Percentiles rank a stretch among this genome's conserved stretches.
phyloP scores from a whole-genome alignment of 2,888 invertebrate genomes.

The Torymus aiolomorphi region DNA sequence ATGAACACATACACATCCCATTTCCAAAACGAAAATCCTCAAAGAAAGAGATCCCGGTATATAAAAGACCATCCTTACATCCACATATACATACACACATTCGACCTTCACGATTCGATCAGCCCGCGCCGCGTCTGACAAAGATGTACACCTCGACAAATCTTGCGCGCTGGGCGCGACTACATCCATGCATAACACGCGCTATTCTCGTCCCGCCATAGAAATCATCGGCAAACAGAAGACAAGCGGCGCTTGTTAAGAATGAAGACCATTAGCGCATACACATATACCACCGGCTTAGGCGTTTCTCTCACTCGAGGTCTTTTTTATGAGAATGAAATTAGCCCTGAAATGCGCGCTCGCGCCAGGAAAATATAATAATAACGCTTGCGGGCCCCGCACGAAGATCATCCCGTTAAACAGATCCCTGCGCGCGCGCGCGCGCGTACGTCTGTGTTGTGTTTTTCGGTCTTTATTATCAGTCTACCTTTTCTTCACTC shows the following conservation, averaged over 20 bases:
- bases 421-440: slow-evolving; percentile 65
- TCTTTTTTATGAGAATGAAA: slow-evolving; percentile 71
- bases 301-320: slow-evolving; percentile 35
- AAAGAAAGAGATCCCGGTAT: no score
- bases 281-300: slow-evolving; percentile 42
- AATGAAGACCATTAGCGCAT: slow-evolving; percentile 51
- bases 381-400: background rate
- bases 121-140: no score
- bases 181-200: no score
- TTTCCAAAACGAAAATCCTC: no score
- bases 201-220: no score
- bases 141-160: no score
- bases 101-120: no score
- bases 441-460: slow-evolving; percentile 46
- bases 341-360: slow-evolving; percentile 72
- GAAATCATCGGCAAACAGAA: slow-evolving; percentile 11
- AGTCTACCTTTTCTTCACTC: slow-evolving; percentile 59
- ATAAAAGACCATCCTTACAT: no score
- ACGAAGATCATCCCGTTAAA: slow-evolving; percentile 74
- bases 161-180: no score
- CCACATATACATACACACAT: no score
- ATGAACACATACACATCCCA: no score
- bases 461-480: slow-evolving; percentile 47
- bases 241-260: slow-evolving; percentile 34
- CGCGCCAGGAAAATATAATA: background rate